These are phyloP conservation scores for Mesochorus sp. DNA, from an alignment of 2,888 invertebrate species.

Conservation along the genomic window DNA sequence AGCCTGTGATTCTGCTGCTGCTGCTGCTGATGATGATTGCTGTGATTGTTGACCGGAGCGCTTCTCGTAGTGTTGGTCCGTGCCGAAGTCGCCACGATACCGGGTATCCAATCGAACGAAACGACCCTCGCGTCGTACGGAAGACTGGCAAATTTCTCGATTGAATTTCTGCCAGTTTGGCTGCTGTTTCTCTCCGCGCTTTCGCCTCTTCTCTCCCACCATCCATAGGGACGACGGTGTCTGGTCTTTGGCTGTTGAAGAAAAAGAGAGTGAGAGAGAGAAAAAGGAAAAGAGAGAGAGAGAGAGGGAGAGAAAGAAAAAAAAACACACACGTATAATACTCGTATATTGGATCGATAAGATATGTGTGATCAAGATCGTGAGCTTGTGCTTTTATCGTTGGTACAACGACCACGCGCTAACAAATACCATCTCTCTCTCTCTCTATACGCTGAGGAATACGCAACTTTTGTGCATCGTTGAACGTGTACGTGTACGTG, in stretches of 20 bases:
- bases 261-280: constrained; percentile 17
- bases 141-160: constrained; percentile 87
- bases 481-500: not conserved
- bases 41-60: constrained; percentile 47
- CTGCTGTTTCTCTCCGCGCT: constrained; percentile 65
- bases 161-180: constrained; percentile 79
- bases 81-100: constrained; percentile 82
- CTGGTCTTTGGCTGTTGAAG: constrained; percentile 88
- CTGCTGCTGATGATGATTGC: constrained; percentile 3
- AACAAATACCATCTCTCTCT: not conserved
- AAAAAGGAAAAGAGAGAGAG: constrained; percentile 6
- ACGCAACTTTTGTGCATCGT: constrained; percentile 7
- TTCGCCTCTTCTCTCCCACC: constrained; percentile 79
- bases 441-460: not conserved
- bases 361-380: constrained; percentile 55
- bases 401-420: constrained; percentile 40
- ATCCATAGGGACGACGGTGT: constrained; percentile 89
- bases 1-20: constrained; percentile 47
- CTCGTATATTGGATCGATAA: constrained; percentile 25
- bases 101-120: constrained; percentile 84
- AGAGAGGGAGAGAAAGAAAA: not conserved
- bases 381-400: constrained; percentile 52
- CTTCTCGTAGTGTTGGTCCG: constrained; percentile 52
- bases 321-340: not conserved
- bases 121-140: constrained; percentile 84